Percentiles rank a stretch among this genome's conserved stretches.
phyloP scores from a whole-genome alignment of 92 coral and sea anemone genomes.

The Parazoanthus darwini region DNA sequence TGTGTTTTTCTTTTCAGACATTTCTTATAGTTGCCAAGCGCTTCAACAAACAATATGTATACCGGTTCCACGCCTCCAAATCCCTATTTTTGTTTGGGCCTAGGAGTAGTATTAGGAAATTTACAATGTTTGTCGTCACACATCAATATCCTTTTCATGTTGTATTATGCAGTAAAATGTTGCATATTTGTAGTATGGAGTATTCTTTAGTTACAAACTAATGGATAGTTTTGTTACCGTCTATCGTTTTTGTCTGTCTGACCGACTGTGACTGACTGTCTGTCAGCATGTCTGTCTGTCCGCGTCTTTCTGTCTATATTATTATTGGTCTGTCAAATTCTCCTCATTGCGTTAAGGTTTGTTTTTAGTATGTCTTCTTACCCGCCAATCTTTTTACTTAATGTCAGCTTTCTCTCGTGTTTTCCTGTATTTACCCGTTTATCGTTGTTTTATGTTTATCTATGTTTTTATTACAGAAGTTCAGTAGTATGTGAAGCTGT shows the following conservation, averaged over 20 bases:
- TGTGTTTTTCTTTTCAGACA: constrained; percentile 65
- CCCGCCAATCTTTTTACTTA: no score
- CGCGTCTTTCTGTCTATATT: no score
- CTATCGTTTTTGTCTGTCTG: not conserved
- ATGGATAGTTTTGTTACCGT: not conserved
- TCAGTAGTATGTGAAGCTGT: no score
- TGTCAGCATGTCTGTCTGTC: no score
- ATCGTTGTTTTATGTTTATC: no score
- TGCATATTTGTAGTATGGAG: not conserved
- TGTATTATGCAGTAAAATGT: not conserved
- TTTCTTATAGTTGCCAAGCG: constrained; percentile 96
- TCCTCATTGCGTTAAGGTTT: not conserved
- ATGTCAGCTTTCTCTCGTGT: not conserved
- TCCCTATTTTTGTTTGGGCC: constrained; percentile 95
- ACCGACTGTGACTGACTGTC: not conserved
- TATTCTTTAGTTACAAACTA: not conserved
- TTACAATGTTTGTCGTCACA: constrained; percentile 93
- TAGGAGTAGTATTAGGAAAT: constrained; percentile 89
- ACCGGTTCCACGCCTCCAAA: constrained; percentile 89
- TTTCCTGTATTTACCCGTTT: not conserved
- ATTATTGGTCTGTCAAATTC: not conserved
- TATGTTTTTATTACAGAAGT: no score
- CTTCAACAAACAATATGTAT: constrained; percentile 84
- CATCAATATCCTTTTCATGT: constrained; percentile 97
- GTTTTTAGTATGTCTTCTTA: no score